Base-by-base conservation (phyloP, 2,113 vertebrate genomes). In the Panthera leo region DNA sequence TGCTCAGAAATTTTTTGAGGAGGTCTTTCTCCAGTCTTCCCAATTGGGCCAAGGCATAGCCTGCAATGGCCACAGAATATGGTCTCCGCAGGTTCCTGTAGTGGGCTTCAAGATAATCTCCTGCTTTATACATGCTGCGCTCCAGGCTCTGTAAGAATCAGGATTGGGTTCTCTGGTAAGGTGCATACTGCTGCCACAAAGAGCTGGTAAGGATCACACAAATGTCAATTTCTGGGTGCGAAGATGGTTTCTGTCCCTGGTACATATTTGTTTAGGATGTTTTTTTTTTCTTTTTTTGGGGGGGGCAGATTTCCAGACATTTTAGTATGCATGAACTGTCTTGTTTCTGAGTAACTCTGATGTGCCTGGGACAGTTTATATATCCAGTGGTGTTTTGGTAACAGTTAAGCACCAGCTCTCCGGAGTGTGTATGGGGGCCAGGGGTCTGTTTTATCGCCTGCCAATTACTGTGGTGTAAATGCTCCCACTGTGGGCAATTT, bases 21-120 rank as follows among this genome's bases (percentile, higher is more conserved):
- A 14, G 12, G 4, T 51, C 0, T 0, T 21, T 96, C 0, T 95
- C 98, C 93, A 82, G 98, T 55, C 91, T 99, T 84, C 86, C 97
- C 0, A 98, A 2, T 78, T 98, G 97, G 94, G 99, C 99, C 96
- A 99, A 92, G 18, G 99, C 99, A 0, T 99, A 99, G 51, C 99
- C 99, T 0, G 98, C 48, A 48, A 99, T 98, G 48, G 99, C 99
- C 55, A 99, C 98, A 0, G 99, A 98, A 88, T 99, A 99, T 0
- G 99, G 98, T 70, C 99, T 98, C n/a, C 21, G 23, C 16, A 99
- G n/a, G 0, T 19, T 94, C 15, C 87, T 36, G 23, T 99, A 98
- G n/a, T 94, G 98, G 23, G 1, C 89, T 51, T 95, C 34, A 7
- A 99, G 98, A 97, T 98, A 99, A 0, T 68, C 14, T 0, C 97